phyloP scores from a whole-genome alignment of 2,797 vertebrate species.

The Myioborus melanocephalus region DNA sequence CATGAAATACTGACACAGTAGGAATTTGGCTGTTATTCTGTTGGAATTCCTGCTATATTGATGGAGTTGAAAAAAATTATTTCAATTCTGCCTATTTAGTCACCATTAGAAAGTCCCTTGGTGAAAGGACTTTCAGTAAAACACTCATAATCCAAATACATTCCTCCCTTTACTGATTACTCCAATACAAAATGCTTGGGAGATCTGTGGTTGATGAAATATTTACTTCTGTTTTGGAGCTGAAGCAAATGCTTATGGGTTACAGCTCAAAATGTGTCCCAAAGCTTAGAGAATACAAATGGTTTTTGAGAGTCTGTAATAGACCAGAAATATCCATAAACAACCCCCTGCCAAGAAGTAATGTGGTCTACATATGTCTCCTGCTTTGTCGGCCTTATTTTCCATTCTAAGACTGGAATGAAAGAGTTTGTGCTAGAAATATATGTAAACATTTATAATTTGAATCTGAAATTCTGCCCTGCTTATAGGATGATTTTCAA shows the following conservation, averaged over 20 bases:
- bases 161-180: neutral
- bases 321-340: neutral
- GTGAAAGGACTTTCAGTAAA: neutral
- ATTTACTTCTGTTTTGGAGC: neutral
- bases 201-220: neutral
- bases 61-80: neutral
- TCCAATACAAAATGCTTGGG: neutral
- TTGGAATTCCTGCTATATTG: neutral
- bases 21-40: neutral
- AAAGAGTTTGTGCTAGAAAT: neutral
- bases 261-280: neutral
- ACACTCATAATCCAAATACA: neutral
- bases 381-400: neutral
- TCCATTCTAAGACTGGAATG: neutral
- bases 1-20: neutral
- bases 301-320: neutral
- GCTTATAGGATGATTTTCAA: neutral
- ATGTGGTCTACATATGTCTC: neutral
- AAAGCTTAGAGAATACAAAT: neutral
- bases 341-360: accelerated
- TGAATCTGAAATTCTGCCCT: neutral
- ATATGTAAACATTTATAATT: neutral
- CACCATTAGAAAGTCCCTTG: neutral
- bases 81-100: neutral
- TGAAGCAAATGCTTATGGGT: accelerated